Base-by-base conservation (phyloP, 2,888 invertebrate genomes). In the Fragum whitleyi region DNA sequence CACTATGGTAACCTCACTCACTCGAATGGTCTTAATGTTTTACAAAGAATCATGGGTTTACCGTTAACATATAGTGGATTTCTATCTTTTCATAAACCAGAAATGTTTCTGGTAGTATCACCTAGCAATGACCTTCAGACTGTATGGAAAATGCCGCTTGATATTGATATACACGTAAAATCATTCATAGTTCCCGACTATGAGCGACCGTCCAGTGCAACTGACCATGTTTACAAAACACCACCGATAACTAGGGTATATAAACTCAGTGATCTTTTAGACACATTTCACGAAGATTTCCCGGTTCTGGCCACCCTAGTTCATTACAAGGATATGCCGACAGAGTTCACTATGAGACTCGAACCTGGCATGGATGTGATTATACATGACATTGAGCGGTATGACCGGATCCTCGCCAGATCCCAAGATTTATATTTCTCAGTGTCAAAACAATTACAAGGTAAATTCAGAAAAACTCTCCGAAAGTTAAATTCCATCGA, bases 91-190 rank as follows among this genome's bases (percentile, higher is more conserved):
- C 85, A 86, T 28, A 87, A 84, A 59, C 90, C 90, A 11, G 85
- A 87, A 39, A 79, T 88, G 75, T 87, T 86, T 72, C 74, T 91
- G 5, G 83, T 85, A 7, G 89, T 85, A 0, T 90, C 90, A 3
- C 89, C 90, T 0, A 86, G 81, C 42, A 86, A 87, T 36, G 84
- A 87, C 61, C 67, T 83, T 23, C 89, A 88, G 9, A 83, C 86
- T 2, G 83, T 81, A 6, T 89, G 89, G 89, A 87, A 83, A 53
- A 78, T 91, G 16, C 87, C 90, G n/a, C 76, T 87, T 2, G 81
- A 85, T 70, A 78, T 87, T 1, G 87, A 88, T 47, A 59, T 85
- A n/a, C 53, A 75, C 16, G 85, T 85, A 26, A 82, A 81, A 36
- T 32, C 65, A 16, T 85, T 81, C 55, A 14, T 9, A 23, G 59